Evolutionary conservation across 2,797 vertebrate genomes (phyloP).

Genomic region (Diplodus sargus): DNA sequence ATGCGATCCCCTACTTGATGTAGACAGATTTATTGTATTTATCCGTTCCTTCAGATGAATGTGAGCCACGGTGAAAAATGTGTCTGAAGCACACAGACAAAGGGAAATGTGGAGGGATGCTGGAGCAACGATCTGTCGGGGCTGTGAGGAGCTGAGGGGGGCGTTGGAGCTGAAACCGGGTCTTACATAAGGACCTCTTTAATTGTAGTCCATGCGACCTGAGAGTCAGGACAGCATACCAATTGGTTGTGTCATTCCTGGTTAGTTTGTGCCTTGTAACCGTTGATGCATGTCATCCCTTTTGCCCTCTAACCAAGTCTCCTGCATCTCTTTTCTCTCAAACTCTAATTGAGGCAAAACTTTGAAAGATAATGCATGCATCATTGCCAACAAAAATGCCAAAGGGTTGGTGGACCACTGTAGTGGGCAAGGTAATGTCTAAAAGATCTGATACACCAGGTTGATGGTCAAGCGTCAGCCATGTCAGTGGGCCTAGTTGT

Average conservation of each 20-base stretch:
- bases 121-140: background rate
- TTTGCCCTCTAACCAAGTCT: background rate
- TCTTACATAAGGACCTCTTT: background rate
- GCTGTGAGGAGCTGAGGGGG: too few relatives aligned
- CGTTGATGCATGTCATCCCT: background rate
- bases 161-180: too few relatives aligned
- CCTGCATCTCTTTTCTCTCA: background rate
- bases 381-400: background rate
- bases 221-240: background rate
- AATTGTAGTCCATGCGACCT: background rate
- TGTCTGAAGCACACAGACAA: background rate
- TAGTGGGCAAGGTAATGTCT: background rate
- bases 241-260: background rate
- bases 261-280: background rate
- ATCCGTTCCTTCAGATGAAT: background rate
- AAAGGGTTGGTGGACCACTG: background rate
- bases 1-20: background rate
- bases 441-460: background rate
- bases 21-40: background rate
- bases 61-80: background rate
- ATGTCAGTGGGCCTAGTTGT: too few relatives aligned
- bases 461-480: too few relatives aligned
- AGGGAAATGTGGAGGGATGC: background rate
- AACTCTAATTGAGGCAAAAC: background rate
- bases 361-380: background rate